A percentile compares a stretch with the other conserved stretches of the same genome.
Conservation (phyloP, 35 echinoderm and acorn worm species). For the Amphiura filiformis region DNA sequence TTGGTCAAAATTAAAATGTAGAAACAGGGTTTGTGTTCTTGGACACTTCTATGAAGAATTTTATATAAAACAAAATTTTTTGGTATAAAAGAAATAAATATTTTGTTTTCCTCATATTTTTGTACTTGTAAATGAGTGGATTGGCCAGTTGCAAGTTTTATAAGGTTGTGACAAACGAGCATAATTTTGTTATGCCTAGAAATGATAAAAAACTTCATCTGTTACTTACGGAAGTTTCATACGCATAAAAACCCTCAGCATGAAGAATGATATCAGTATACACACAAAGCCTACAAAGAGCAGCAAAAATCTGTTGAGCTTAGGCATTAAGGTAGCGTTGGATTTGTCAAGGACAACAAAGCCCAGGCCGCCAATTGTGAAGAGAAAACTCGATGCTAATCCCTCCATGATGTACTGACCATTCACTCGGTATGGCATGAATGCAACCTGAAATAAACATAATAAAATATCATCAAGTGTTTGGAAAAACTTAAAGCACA, state of each 20-base stretch:
- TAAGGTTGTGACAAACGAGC: no score
- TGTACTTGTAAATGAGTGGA: no score
- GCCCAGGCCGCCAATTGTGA: conserved; percentile 89
- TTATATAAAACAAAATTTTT: no score
- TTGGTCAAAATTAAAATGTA: no score
- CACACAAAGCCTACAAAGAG: conserved; percentile 88
- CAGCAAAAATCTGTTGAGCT: conserved; percentile 91
- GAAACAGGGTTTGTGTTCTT: no score
- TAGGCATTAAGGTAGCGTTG: conserved; percentile 77
- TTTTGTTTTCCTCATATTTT: no score
- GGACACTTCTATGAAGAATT: no score
- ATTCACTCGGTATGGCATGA: conserved; percentile 99
- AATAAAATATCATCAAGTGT: background rate
- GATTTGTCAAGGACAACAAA: conserved; percentile 96
- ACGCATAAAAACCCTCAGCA: conserved; percentile 98
- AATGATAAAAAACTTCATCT: background rate
- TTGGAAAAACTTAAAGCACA: no score
- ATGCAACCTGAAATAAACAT: conserved; percentile 80
- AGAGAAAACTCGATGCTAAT: conserved; percentile 93
- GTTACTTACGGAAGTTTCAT: conserved; percentile 99
- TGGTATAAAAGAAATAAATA: no score
- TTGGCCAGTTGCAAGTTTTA: no score
- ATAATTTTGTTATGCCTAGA: no score
- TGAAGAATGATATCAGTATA: conserved; percentile 92
- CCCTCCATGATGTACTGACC: conserved; percentile 99